A percentile compares a stretch with the other conserved stretches of the same genome.
Evolutionary conservation across 2,113 vertebrate species (phyloP).

Genomic region (Coptodon bakossiorum): DNA sequence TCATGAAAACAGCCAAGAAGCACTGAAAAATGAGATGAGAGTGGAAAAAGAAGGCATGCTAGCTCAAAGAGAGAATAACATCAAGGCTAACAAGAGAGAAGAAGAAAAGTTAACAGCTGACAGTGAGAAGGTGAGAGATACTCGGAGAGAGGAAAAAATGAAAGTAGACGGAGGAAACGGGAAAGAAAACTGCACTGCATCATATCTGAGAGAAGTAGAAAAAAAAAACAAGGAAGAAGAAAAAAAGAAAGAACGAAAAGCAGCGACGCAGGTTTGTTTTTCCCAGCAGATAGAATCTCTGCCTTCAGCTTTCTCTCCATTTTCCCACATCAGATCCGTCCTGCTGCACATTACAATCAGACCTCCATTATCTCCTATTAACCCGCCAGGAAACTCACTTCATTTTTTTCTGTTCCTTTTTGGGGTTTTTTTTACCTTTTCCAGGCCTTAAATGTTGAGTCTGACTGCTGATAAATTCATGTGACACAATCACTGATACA

Average conservation of each 20-base stretch:
- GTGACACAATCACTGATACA: neutral
- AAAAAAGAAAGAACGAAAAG: neutral
- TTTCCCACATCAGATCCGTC: slow-evolving; percentile 32
- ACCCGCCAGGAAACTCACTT: slow-evolving; percentile 10
- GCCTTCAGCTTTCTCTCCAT: slow-evolving; percentile 8
- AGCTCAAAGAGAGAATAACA: neutral
- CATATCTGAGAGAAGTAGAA: neutral
- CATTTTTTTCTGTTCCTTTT: neutral
- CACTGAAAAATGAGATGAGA: neutral
- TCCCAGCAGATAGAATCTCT: slow-evolving; percentile 58
- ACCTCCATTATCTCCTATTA: slow-evolving; percentile 41
- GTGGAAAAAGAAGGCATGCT: neutral
- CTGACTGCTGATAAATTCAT: neutral
- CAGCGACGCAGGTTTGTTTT: neutral
- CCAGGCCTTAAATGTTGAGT: neutral
- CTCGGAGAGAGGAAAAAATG: neutral
- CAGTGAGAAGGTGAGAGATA: neutral
- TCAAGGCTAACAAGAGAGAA: neutral
- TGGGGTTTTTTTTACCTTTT: neutral
- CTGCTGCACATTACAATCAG: slow-evolving; percentile 37
- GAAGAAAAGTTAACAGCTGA: neutral
- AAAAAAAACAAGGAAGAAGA: neutral
- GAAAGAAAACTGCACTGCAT: neutral
- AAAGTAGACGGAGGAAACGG: neutral
- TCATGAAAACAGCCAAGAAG: neutral